phyloP scores from a whole-genome alignment of 2,113 vertebrate genomes.

The Corvus moneduloides region DNA sequence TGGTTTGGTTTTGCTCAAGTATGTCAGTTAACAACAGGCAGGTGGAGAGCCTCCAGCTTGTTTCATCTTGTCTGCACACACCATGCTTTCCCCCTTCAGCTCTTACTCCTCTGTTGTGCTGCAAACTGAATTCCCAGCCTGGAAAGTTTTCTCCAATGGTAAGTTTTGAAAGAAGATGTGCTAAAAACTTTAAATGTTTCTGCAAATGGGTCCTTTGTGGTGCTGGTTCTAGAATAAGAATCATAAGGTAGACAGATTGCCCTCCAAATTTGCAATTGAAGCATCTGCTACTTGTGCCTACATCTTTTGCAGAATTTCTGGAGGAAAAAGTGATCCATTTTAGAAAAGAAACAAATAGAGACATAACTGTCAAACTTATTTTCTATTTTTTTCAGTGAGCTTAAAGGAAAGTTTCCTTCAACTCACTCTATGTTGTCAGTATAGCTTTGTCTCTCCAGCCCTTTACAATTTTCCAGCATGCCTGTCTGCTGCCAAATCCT shows the following conservation, averaged over 20 bases:
- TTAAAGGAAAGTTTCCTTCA: slow-evolving; percentile 7
- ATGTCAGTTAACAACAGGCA: not conserved
- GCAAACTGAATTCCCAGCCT: not conserved
- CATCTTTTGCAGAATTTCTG: not conserved
- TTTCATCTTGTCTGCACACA: not conserved
- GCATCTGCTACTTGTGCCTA: not conserved
- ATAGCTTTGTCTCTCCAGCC: not conserved
- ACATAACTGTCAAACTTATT: not conserved
- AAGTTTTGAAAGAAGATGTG: not conserved
- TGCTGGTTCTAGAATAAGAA: not conserved
- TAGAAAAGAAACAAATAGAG: not conserved
- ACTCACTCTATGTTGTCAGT: not conserved
- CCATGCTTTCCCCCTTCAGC: not conserved
- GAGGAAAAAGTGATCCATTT: not conserved
- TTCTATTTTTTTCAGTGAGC: not conserved
- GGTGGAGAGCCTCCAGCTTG: not conserved
- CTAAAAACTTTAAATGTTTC: not conserved
- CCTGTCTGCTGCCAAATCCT: not conserved
- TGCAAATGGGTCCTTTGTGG: not conserved
- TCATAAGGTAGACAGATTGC: not conserved
- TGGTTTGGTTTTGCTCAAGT: slow-evolving; percentile 5
- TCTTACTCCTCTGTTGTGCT: not conserved
- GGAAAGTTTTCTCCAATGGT: not conserved
- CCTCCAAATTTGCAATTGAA: not conserved
- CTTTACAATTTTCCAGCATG: not conserved